Evolutionary conservation across 2,797 vertebrate species (phyloP), one percentile per base, ranked within the genome.

Genomic region (Eulemur mongoz): DNA sequence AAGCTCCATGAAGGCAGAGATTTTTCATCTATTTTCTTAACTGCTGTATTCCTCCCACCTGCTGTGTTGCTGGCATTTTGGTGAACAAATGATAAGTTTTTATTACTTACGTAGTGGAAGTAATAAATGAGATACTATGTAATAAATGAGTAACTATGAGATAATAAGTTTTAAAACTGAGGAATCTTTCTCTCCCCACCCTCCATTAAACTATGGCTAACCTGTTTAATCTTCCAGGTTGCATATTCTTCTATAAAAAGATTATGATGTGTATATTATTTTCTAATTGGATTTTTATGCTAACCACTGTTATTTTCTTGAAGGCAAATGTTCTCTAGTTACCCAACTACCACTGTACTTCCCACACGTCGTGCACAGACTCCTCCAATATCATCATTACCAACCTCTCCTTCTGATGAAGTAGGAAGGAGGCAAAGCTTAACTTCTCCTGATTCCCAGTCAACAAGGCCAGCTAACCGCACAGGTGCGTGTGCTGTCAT

Each of bases 241-340:
- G 8, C 35, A n/a, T 90, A 69, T 93, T 95, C 10, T 94, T 96
- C 54, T 65, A 9, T 82, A 80, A 76, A 67, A 91, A 87, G 35
- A 65, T 54, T 54, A 4, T 82, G 43, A 54, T 59, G 1, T 93
- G 61, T 94, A 10, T 80, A 9, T 91, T 92, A 72, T 92, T 95
- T 86, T 38, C 20, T 75, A 75, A 79, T 91, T 54, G 59, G 23
- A 78, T 94, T 80, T 95, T 88, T 85, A 43, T 88, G 15, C 57
- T 97, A 94, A 91, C 80, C 32, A 57, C 38, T 96, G 15, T 96
- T 81, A 50, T 95, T 95, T 89, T 72, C 92, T 94, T 93, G 97
- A 98, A 99, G 99, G 98, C 99, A 99, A 99, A 99, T 99, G 99
- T 99, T 99, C 98, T 99, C 99, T 89, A 99, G 99, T 98, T 99